Base-by-base conservation (phyloP, 2,888 invertebrate genomes). In the Hemicrepidius hirtus region DNA sequence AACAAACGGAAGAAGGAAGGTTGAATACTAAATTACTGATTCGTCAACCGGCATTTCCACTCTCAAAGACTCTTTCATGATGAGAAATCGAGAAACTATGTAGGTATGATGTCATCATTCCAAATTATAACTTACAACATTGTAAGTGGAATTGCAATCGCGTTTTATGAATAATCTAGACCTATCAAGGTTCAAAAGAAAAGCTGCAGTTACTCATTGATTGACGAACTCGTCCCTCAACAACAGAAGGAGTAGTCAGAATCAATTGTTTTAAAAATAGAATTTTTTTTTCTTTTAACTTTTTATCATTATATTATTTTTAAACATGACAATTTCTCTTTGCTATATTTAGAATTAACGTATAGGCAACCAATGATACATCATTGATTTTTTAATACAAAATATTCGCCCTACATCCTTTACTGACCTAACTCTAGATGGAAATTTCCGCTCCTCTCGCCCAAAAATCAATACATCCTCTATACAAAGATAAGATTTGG, bases 31-130 rank as follows among this genome's bases (percentile, higher is more conserved):
- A n/a, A 46, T 46, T 28, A 13, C 13, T 44, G 13, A 44, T 40
- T n/a, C 9, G 16, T 18, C 18, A 20, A 57, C 44, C 60, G 41
- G 60, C 44, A 10, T 60, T 37, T 41, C 60, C 24, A 35, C 35
- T n/a, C n/a, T n/a, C 35, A 35, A 46, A 35, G 41, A 59, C 35
- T 67, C 32, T 35, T 46, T 18, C 32, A 37, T n/a, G 44, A 60
- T 71, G 71, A 71, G 71, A 68, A 71, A 68, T 68, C 59, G 41
- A 44, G 16, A 35, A 63, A 63, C 46, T 72, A 72, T 72, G 67
- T 64, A 55, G 41, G 32, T 40, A 68, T 72, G 72, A 72, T 62
- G 63, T 72, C 72, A 72, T 72, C 68, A 28, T 67, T 49, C 53
- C 41, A 60, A 41, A 60, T 49, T 32, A 32, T 9, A 20, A 49